Evolutionary conservation across 1,140 invertebrate species (phyloP).

Genomic region (Eriocheir sinensis): DNA sequence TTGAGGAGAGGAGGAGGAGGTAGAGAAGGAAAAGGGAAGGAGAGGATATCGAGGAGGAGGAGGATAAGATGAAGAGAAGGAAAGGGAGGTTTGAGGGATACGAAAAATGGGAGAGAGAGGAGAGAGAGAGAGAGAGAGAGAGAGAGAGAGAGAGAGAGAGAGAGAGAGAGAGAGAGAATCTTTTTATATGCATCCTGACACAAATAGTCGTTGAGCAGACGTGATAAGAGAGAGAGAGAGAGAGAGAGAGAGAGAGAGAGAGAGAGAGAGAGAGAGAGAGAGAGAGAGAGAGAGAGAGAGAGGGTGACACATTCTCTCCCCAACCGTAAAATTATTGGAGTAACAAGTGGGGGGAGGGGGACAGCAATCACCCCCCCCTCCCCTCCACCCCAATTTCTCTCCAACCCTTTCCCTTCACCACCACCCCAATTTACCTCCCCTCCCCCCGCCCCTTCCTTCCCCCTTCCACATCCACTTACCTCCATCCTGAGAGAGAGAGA

Average conservation of each 20-base stretch:
- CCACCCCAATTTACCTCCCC: slow-evolving; percentile 30
- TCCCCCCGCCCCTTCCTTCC: not conserved
- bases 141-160: not conserved
- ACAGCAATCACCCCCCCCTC: not conserved
- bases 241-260: not conserved
- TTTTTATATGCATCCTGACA: not conserved
- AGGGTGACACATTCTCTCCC: not conserved
- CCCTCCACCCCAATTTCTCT: slow-evolving; percentile 37
- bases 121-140: not conserved
- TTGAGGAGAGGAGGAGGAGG: not conserved
- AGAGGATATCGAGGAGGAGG: not conserved
- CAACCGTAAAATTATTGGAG: not conserved
- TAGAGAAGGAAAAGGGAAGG: slow-evolving; percentile 16
- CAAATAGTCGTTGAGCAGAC: not conserved
- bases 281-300: slow-evolving; percentile 2
- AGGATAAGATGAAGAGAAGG: not conserved
- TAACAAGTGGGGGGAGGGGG: too few relatives aligned
- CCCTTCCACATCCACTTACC: not conserved
- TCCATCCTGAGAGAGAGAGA: not conserved
- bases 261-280: not conserved
- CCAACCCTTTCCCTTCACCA: not conserved
- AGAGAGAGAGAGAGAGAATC: too few relatives aligned
- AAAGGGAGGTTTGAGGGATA: not conserved
- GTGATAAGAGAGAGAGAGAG: too few relatives aligned
- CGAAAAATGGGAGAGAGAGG: not conserved